Base-by-base conservation (phyloP, 2,888 invertebrate species). In the Hermaeophaga mercurialis region DNA sequence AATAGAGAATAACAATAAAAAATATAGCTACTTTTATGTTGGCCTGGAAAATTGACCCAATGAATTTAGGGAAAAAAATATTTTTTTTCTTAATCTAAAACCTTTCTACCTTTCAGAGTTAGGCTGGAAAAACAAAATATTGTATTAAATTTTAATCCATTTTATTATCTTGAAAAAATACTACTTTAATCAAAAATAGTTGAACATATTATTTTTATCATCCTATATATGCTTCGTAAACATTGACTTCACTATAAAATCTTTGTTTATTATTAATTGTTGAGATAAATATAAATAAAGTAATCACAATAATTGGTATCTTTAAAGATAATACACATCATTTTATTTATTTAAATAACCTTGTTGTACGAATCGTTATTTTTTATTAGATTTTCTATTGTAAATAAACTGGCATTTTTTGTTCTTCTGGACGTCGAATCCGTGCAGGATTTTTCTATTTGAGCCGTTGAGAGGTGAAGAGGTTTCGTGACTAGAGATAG, bases 341-440 rank as follows among this genome's bases (percentile, higher is more conserved):
- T n/a, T 7, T 9, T 70, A 71, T 71, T 71, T 72, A 70, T 73
- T 73, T 71, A 71, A 70, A 66, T 68, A 69, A 65, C 62, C 70
- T 71, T 72, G 70, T 71, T 70, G 63, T 68, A 61, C 54, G 66
- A 62, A 62, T 70, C 67, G 66, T 70, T 69, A 65, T 69, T 72
- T 75, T 77, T 77, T 66, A 78, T 78, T 70, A 78, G 72, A 72
- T 78, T 76, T 66, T 78, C 77, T 65, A 78, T 78, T 60, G 77
- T 78, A 74, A 78, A 78, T 70, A 76, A 67, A 66, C 70, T 74
- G 58, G 78, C 75, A 67, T 78, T 78, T 71, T 76, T 77, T 59
- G 66, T 69, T 67, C 70, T 75, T 55, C 67, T 64, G 26, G 65
- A 49, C 33, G 66, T 63, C 31, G 66, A 61, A 56, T 65, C 66